phyloP scores from a whole-genome alignment of 2,888 invertebrate species.

The Caenorhabditis panamensis region DNA sequence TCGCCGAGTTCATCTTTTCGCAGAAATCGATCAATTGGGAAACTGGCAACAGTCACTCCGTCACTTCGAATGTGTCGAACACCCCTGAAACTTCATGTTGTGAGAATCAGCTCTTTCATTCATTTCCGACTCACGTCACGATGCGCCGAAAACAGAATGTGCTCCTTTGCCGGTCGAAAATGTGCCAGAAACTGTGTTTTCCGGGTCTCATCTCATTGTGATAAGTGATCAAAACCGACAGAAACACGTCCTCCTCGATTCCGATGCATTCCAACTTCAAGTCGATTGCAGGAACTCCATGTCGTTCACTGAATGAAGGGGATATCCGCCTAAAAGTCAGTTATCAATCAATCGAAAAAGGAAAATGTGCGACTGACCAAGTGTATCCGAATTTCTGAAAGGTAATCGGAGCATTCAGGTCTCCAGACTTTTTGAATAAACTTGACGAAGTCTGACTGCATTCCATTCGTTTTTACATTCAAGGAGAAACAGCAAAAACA shows the following conservation, averaged over 20 bases:
- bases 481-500: background rate
- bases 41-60: constrained; percentile 16
- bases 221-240: constrained; percentile 8
- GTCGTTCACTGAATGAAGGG: background rate
- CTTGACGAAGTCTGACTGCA: background rate
- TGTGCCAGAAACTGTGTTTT: constrained; percentile 6
- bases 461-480: constrained; percentile 4
- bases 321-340: constrained; percentile 12
- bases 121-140: constrained; percentile 28
- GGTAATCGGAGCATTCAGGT: background rate
- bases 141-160: constrained; percentile 31
- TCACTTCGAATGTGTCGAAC: background rate
- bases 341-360: background rate
- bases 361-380: constrained; percentile 3
- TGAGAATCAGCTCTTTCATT: too few relatives aligned
- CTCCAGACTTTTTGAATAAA: constrained; percentile 26
- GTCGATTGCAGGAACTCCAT: constrained; percentile 35
- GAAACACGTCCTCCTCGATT: constrained; percentile 5
- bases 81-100: constrained; percentile 18
- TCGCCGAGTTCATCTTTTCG: constrained; percentile 14
- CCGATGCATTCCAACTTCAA: constrained; percentile 26
- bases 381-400: constrained; percentile 5
- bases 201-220: background rate
- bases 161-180: constrained; percentile 25
- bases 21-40: constrained; percentile 39